Evolutionary conservation across 2,888 invertebrate genomes (phyloP).

Genomic region (Helobdella robusta): DNA sequence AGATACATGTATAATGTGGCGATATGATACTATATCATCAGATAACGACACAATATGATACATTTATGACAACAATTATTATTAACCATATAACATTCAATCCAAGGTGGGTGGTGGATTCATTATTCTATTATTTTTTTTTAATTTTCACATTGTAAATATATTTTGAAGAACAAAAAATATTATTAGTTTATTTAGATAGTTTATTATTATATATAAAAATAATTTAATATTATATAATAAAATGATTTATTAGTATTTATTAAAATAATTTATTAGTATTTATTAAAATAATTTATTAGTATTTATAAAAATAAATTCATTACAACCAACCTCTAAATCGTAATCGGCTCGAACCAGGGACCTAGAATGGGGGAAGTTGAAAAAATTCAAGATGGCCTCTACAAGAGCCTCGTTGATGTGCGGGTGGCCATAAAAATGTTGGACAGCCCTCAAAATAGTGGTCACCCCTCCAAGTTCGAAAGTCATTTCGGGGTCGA

Average conservation of each 20-base stretch:
- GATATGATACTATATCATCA: too few species aligned
- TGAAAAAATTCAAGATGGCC: slow-evolving; percentile 71
- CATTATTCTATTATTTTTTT: too few species aligned
- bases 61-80: too few species aligned
- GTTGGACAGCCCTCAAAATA: slow-evolving; percentile 68
- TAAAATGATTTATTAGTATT: too few species aligned
- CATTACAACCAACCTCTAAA: slow-evolving; percentile 46
- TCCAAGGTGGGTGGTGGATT: too few species aligned
- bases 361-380: slow-evolving; percentile 69
- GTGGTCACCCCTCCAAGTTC: slow-evolving; percentile 61
- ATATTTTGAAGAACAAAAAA: too few species aligned
- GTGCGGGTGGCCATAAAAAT: slow-evolving; percentile 74
- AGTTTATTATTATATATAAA: neutral
- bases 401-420: slow-evolving; percentile 83
- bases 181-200: too few species aligned
- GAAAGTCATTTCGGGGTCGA: slow-evolving; percentile 60
- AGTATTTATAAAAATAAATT: neutral
- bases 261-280: too few species aligned
- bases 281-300: neutral
- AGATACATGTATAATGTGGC: too few species aligned
- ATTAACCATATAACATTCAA: too few species aligned
- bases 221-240: neutral
- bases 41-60: too few species aligned
- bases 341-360: slow-evolving; percentile 63
- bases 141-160: too few species aligned